Conservation (phyloP, 1,140 invertebrate genomes). For the Gryllus bimaculatus region DNA sequence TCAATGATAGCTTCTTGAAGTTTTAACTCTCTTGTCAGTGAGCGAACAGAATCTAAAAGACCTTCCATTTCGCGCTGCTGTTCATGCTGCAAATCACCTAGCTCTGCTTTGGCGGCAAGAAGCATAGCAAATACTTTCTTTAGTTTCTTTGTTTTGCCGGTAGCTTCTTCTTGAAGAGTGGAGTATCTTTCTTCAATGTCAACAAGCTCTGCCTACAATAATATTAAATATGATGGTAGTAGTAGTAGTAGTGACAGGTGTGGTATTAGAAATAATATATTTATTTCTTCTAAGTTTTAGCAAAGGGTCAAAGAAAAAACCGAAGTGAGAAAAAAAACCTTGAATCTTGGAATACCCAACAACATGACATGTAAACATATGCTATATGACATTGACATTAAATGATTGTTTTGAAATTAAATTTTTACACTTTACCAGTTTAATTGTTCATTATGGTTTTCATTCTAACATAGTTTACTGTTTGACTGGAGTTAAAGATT, state of each 20-base stretch:
- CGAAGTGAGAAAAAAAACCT: too few relatives aligned
- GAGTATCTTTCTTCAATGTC: slow-evolving; percentile 96
- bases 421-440: too few relatives aligned
- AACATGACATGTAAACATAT: too few relatives aligned
- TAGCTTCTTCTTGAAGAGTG: slow-evolving; percentile 84
- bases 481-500: too few relatives aligned
- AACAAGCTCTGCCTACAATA: slow-evolving; percentile 67
- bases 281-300: background rate
- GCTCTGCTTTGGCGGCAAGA: slow-evolving; percentile 73
- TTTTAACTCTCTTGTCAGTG: slow-evolving; percentile 82
- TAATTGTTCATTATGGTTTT: too few relatives aligned
- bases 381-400: too few relatives aligned
- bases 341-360: too few relatives aligned
- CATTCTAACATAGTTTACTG: too few relatives aligned
- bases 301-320: too few relatives aligned
- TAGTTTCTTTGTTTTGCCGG: slow-evolving; percentile 85
- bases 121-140: slow-evolving; percentile 77
- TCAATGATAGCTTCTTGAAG: slow-evolving; percentile 51
- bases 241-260: background rate
- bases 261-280: slow-evolving; percentile 11
- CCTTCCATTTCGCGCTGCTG: slow-evolving; percentile 95
- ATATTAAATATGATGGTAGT: background rate
- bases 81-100: slow-evolving; percentile 83
- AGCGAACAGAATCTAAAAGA: slow-evolving; percentile 82
- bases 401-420: too few relatives aligned